Conservation (phyloP, 30 jellyfish, hydroid and myxozoan species). For the Hydra vulgaris region DNA sequence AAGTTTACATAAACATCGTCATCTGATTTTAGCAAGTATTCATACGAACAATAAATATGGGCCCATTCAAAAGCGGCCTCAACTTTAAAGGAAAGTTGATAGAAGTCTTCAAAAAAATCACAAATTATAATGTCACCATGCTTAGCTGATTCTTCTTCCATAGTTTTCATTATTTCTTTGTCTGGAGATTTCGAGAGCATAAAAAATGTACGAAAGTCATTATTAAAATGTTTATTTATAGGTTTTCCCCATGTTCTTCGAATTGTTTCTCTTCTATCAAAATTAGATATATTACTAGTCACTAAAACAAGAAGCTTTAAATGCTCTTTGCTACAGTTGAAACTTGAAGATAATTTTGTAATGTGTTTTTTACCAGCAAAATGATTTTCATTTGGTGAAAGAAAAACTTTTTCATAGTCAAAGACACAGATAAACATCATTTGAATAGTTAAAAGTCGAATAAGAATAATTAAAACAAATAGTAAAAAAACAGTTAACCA, state of each 20-base stretch:
- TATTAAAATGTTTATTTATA: background rate
- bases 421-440: background rate
- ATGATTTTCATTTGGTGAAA: background rate
- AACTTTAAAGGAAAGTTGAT: slow-evolving; percentile 7
- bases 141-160: background rate
- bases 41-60: background rate
- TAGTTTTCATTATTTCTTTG: slow-evolving; percentile 3
- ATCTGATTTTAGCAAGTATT: slow-evolving; percentile 15
- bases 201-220: slow-evolving; percentile 17
- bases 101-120: slow-evolving; percentile 12
- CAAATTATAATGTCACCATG: slow-evolving; percentile 8
- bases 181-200: slow-evolving; percentile 20
- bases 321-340: slow-evolving; percentile 9
- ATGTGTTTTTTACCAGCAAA: background rate
- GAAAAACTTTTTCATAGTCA: background rate
- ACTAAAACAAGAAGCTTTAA: background rate
- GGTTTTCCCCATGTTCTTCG: slow-evolving; percentile 3
- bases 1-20: slow-evolving; percentile 21
- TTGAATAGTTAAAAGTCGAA: background rate
- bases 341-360: background rate
- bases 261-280: background rate
- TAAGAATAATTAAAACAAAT: background rate
- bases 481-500: background rate
- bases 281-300: background rate
- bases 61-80: slow-evolving; percentile 25